These are phyloP conservation scores for Lasiurus borealis DNA, from an alignment of 2,113 vertebrate genomes.

Conservation along the genomic window DNA sequence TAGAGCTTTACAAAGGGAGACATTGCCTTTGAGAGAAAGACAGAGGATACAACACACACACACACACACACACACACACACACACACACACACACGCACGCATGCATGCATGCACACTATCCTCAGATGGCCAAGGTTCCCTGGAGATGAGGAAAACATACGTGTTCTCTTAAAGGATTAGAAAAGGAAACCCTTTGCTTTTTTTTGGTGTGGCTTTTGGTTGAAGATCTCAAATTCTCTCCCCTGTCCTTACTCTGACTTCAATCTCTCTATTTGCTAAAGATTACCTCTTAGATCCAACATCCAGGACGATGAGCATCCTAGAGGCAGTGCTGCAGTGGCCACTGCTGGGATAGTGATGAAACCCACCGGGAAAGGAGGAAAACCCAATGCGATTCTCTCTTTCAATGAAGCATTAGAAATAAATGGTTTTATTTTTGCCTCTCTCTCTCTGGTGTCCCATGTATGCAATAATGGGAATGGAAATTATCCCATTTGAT, in stretches of 20 bases:
- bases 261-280: constrained; percentile 12
- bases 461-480: neutral
- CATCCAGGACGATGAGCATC: neutral
- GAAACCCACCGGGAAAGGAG: neutral
- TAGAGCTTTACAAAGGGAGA: constrained; percentile 32
- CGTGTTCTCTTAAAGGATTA: neutral
- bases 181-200: constrained; percentile 10
- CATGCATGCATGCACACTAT: neutral
- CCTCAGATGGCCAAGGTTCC: neutral
- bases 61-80: neutral
- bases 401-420: constrained; percentile 53
- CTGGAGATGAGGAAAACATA: neutral
- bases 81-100: neutral
- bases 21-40: neutral
- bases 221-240: neutral
- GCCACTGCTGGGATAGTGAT: neutral
- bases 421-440: constrained; percentile 47
- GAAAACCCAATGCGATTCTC: neutral
- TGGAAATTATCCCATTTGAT: constrained; percentile 16
- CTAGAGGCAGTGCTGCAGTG: neutral
- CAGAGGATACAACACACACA: neutral
- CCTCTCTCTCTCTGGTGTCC: constrained; percentile 5
- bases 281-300: neutral
- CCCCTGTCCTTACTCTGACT: neutral
- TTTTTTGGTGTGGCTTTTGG: neutral